Evolutionary conservation across 2,113 vertebrate species (phyloP), one percentile per base, ranked within the genome.

Genomic region (Asarcornis scutulata): DNA sequence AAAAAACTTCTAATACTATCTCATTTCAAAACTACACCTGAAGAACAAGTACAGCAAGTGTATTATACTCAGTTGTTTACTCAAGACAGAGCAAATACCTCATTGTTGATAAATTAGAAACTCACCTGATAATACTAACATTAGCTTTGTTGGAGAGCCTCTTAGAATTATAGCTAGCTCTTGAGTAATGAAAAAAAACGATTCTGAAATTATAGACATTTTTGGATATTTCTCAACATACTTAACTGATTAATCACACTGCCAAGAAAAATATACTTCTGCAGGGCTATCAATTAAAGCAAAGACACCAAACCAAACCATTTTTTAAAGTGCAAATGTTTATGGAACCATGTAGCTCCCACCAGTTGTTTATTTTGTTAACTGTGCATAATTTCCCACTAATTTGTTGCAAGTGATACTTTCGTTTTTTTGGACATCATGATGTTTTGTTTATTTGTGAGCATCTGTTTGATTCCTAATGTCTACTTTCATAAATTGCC

Each of bases 231-330:
- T 94, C 80, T 97, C 91, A 94, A 62, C 86, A 64, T 91, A 66
- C 63, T 95, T 93, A 89, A 93, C 88, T 92, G 93, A 91, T 96
- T 96, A 93, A 38, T 72, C 7, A 1, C 58, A 27, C 69, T 87
- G 93, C 95, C 94, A 97, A 96, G 87, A 91, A 66, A 89, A 97
- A 97, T 89, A 89, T 11, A 89, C 66, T 95, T 96, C 89, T 93
- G 25, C 44, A 59, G 72, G 53, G 60, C 95, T 91, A 95, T 86
- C 95, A 89, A 17, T 88, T 93, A 93, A 93, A 94, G 85, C 62
- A 89, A 90, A 90, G 96, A 94, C 86, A 93, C 46, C n/a, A 83
- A 96, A 91, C 36, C 1, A 79, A 92, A 67, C 55, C 66, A 25
- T 93, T 95, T 89, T 18, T 25, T 46, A 85, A 89, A 89, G 40